Evolutionary conservation across 1,140 invertebrate genomes (phyloP).

Genomic region (Plodia interpunctella): DNA sequence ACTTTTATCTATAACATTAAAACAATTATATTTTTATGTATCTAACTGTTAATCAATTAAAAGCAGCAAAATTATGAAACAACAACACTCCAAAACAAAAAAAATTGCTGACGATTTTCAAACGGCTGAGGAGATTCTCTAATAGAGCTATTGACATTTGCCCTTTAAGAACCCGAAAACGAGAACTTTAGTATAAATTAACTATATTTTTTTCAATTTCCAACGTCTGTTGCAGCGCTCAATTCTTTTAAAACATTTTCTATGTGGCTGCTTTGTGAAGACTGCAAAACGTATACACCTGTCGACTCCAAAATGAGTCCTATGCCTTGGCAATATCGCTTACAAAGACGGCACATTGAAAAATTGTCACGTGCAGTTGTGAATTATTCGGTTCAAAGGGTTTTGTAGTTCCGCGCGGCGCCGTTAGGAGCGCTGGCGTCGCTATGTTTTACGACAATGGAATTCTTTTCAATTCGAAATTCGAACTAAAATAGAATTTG

Average conservation of each 20-base stretch:
- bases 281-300: neutral
- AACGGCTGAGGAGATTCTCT: no score
- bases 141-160: no score
- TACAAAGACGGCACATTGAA: neutral
- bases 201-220: neutral
- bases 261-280: slow-evolving; percentile 4
- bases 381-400: slow-evolving; percentile 6
- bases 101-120: no score
- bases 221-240: neutral
- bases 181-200: neutral
- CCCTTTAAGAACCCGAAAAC: no score
- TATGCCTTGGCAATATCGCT: neutral
- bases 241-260: slow-evolving; percentile 6
- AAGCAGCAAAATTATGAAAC: no score
- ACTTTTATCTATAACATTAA: no score
- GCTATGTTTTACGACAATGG: slow-evolving; percentile 1
- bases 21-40: no score
- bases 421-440: slow-evolving; percentile 2
- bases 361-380: neutral
- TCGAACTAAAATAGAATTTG: slow-evolving; percentile 2
- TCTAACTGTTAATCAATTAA: no score
- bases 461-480: neutral
- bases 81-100: no score
- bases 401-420: neutral
- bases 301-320: neutral